phyloP scores from a whole-genome alignment of 2,797 vertebrate genomes.

The Gadopsis bispinosus region DNA sequence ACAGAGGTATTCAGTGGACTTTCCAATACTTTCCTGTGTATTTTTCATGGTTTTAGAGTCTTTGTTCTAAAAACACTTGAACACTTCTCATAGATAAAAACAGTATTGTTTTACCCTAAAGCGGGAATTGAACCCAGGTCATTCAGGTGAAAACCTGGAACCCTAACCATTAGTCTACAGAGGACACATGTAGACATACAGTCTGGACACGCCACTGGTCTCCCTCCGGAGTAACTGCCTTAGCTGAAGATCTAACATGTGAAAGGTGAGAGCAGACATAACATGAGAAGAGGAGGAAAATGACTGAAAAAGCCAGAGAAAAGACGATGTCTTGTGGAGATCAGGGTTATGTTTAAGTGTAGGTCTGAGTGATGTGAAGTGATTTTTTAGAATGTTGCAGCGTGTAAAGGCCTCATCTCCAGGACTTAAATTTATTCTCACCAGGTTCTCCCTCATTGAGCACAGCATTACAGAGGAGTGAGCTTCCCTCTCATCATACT shows the following conservation, averaged over 20 bases:
- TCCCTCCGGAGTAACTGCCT: neutral
- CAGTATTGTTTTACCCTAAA: too few relatives aligned
- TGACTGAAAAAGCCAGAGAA: neutral
- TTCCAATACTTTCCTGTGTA: too few relatives aligned
- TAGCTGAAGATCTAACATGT: neutral
- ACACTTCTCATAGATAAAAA: too few relatives aligned
- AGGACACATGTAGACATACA: too few relatives aligned
- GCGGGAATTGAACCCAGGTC: too few relatives aligned
- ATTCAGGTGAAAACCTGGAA: too few relatives aligned
- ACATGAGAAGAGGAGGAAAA: neutral
- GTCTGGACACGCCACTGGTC: too few relatives aligned
- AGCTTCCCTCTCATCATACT: slow-evolving; percentile 36
- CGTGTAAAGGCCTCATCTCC: slow-evolving; percentile 60
- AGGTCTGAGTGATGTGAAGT: slow-evolving; percentile 64
- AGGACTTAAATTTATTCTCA: slow-evolving; percentile 59
- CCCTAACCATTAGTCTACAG: too few relatives aligned
- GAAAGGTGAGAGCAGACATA: neutral
- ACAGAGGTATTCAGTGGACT: too few relatives aligned
- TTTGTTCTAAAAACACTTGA: too few relatives aligned
- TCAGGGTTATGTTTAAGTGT: slow-evolving; percentile 28
- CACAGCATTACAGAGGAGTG: slow-evolving; percentile 56
- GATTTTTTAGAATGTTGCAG: slow-evolving; percentile 65
- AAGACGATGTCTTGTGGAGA: slow-evolving; percentile 25
- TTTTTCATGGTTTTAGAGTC: too few relatives aligned
- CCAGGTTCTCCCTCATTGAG: slow-evolving; percentile 64